These are phyloP conservation scores for Andrena fulva DNA, from an alignment of 2,888 invertebrate genomes.

Conservation along the genomic window DNA sequence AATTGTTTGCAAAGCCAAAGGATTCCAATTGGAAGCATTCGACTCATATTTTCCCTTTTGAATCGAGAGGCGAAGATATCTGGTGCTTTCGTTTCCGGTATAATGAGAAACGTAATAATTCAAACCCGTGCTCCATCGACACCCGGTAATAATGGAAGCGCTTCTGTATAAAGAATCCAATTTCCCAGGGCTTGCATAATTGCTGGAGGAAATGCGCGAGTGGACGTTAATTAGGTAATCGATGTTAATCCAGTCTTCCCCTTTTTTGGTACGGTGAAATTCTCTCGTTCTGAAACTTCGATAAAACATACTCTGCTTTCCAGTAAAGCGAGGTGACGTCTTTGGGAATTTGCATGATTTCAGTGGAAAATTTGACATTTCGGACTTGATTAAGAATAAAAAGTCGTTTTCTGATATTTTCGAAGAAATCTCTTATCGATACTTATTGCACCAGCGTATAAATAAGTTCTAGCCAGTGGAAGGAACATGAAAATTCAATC, in stretches of 20 bases:
- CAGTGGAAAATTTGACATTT: no score
- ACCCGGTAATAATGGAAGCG: not conserved
- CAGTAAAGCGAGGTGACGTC: no score
- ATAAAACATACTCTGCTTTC: no score
- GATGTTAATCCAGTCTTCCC: not conserved
- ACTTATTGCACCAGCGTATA: no score
- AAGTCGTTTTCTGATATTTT: no score
- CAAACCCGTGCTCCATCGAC: conserved; percentile 1
- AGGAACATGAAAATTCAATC: not conserved
- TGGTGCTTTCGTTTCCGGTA: not conserved
- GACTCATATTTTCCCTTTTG: conserved; percentile 4
- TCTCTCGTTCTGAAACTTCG: no score
- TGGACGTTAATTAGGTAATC: not conserved
- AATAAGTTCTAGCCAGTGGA: not conserved
- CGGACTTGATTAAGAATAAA: no score
- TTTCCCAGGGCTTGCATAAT: conserved; percentile 13
- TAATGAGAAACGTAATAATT: conserved; percentile 24
- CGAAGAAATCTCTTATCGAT: no score
- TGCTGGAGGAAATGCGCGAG: not conserved
- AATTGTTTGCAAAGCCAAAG: no score
- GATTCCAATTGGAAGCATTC: no score
- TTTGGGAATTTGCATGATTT: no score
- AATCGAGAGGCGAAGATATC: not conserved
- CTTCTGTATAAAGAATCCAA: not conserved
- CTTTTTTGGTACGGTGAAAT: not conserved